Evolutionary conservation across 2,113 vertebrate species (phyloP).

Genomic region (Larimichthys polyactis): DNA sequence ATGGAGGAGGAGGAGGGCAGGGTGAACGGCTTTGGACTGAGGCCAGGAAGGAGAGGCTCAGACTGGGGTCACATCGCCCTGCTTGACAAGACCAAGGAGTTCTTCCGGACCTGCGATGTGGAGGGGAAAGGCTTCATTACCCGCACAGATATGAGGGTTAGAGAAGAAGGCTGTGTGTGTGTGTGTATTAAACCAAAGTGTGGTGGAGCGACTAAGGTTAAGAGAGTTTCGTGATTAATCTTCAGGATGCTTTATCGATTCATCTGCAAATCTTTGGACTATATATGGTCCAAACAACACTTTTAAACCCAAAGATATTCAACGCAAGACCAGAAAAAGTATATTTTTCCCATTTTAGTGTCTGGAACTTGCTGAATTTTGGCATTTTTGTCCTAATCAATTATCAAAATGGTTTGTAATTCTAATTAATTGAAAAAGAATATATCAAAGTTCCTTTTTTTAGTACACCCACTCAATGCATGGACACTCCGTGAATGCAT

Average conservation of each 20-base stretch:
- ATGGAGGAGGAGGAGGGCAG: conserved; percentile 66
- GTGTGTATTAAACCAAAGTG: neutral
- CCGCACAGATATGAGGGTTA: conserved; percentile 92
- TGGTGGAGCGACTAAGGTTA: neutral
- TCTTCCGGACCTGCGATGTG: conserved; percentile 93
- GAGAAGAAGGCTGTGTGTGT: conserved; percentile 25
- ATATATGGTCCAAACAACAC: neutral
- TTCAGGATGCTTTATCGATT: neutral
- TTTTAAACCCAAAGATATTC: neutral
- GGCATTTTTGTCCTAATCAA: neutral
- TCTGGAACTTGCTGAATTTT: neutral
- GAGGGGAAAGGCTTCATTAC: conserved; percentile 92
- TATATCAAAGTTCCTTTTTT: neutral
- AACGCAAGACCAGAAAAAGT: neutral
- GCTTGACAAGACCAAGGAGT: conserved; percentile 89
- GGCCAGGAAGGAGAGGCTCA: conserved; percentile 47
- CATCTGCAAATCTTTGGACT: neutral
- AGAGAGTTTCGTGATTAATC: neutral
- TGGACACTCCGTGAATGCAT: conserved; percentile 3
- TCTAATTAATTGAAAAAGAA: neutral
- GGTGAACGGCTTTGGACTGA: conserved; percentile 44
- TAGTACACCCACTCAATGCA: neutral
- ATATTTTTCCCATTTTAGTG: neutral
- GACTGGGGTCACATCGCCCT: conserved; percentile 74
- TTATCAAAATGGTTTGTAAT: neutral